These are phyloP conservation scores for Dicerorhinus sumatrensis DNA, from an alignment of 2,113 vertebrate genomes.

Conservation along the genomic window DNA sequence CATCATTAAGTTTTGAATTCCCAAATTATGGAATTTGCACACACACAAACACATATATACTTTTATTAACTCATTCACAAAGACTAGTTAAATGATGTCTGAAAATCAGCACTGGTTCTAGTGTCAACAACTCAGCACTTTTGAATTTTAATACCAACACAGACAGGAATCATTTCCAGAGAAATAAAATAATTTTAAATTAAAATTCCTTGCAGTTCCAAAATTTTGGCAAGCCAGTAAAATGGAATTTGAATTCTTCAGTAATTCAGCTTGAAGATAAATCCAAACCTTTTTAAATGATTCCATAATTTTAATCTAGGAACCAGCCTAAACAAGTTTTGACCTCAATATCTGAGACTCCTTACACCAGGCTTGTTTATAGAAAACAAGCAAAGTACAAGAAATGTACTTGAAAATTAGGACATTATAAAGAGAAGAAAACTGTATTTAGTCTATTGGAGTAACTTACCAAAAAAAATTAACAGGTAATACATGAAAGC, in stretches of 20 bases:
- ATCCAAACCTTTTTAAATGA: background rate
- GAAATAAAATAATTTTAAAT: background rate
- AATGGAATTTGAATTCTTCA: background rate
- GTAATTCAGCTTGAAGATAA: constrained; percentile 10
- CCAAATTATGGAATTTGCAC: background rate
- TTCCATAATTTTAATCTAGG: background rate
- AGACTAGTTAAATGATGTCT: background rate
- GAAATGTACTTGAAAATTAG: constrained; percentile 10
- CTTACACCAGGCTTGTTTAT: background rate
- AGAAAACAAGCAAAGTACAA: constrained; percentile 14
- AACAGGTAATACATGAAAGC: background rate
- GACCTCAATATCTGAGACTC: background rate
- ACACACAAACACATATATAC: background rate
- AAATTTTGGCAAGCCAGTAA: background rate
- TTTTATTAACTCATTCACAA: background rate
- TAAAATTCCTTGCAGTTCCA: background rate
- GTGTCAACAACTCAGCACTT: background rate
- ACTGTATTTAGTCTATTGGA: background rate
- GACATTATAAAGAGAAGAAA: background rate
- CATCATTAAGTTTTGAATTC: background rate
- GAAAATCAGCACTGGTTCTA: background rate
- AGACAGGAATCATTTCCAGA: background rate
- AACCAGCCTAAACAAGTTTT: background rate
- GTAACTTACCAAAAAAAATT: background rate
- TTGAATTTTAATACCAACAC: background rate